Base-by-base conservation (phyloP, 2,888 invertebrate genomes). In the Pandemis corylana region DNA sequence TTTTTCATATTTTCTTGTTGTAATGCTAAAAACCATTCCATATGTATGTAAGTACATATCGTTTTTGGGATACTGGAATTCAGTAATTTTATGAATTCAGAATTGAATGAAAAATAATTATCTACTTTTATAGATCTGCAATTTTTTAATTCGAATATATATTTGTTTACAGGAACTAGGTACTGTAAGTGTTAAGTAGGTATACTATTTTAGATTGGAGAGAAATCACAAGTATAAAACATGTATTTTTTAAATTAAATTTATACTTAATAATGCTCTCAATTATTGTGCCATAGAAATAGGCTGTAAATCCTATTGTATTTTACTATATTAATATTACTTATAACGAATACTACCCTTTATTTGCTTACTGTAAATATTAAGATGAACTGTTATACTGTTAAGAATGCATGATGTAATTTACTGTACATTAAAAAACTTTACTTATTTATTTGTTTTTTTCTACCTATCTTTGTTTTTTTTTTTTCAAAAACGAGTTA, bases 341-440 rank as follows among this genome's bases (percentile, higher is more conserved):
- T 36, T 36, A 42, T 56, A 20, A 28, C 15, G 49, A 66, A 68
- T 41, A 51, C 65, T 68, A 66, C 56, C 59, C n/a, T 69, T 12
- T 63, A 51, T 73, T 73, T 59, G 56, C 68, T 41, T 49, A 2
- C 53, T 75, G 75, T 75, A 75, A 70, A 70, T 72, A 76, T 67
- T 70, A 70, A 20, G 68, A 72, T 75, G 15, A 71, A 61, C 68
- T 69, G 66, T 61, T 68, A 72, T 67, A 61, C 68, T 69, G 66
- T 61, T 68, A 72, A 62, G 68, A 65, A 72, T 76, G 76, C 72
- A 72, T 76, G 71, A 42, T 63, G 66, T 71, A 53, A 59, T 46
- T 20, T 61, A 70, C 49, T 28, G 15, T 62, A 67, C 9, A 71
- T 56, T 73, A 68, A 73, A 71, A 59, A 28, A 49, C 46, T 36